phyloP scores from a whole-genome alignment of 2,797 vertebrate genomes.

The Alcedo quadribrachys region DNA sequence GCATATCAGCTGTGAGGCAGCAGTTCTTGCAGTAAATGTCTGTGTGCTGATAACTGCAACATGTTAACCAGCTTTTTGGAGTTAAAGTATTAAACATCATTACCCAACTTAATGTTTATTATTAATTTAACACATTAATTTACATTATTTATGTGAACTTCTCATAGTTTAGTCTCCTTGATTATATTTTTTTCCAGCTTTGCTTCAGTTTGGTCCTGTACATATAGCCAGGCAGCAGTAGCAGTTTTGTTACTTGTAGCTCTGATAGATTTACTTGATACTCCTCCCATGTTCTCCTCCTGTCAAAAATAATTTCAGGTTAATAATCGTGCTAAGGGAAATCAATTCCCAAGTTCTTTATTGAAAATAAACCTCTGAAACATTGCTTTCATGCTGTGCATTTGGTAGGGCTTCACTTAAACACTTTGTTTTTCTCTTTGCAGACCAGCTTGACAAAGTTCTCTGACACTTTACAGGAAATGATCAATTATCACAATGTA shows the following conservation, averaged over 20 bases:
- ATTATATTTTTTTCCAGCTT: not conserved
- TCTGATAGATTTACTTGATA: not conserved
- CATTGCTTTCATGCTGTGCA: not conserved
- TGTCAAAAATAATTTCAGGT: not conserved
- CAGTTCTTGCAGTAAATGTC: not conserved
- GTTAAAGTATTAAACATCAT: not conserved
- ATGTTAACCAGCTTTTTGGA: not conserved
- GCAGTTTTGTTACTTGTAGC: not conserved
- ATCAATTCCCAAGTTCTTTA: not conserved
- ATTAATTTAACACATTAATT: not conserved
- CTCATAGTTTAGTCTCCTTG: not conserved
- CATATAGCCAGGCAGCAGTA: not conserved
- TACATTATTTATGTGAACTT: not conserved
- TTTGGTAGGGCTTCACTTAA: not conserved
- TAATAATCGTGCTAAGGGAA: not conserved
- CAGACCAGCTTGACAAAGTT: constrained; percentile 94
- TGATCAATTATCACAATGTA: constrained; percentile 98
- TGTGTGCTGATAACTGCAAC: not conserved
- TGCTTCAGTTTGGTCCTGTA: not conserved
- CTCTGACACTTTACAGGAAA: constrained; percentile 96
- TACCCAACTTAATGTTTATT: too few species aligned
- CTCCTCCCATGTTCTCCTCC: not conserved
- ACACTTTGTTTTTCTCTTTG: constrained; percentile 12
- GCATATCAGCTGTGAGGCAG: not conserved
- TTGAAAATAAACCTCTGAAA: not conserved